A percentile compares a stretch with the other conserved stretches of the same genome.
Evolutionary conservation across 2,113 vertebrate genomes (phyloP).

Genomic region (Alectura lathami): DNA sequence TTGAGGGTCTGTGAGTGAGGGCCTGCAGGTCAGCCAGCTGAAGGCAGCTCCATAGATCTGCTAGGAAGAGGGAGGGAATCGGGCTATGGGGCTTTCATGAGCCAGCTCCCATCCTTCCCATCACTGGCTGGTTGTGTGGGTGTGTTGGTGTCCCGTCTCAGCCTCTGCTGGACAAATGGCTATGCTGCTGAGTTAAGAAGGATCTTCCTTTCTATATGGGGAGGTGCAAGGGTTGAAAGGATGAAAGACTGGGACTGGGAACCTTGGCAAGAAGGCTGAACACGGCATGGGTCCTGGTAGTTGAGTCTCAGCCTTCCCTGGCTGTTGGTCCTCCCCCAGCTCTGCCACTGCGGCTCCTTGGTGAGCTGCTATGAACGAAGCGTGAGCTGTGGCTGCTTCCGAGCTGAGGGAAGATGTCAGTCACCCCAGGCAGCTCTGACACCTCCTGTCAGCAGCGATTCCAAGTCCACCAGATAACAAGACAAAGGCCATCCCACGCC

Average conservation of each 20-base stretch:
- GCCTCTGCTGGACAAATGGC: neutral
- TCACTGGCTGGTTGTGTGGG: neutral
- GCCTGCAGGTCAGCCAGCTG: neutral
- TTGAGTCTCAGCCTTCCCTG: neutral
- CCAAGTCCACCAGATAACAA: neutral
- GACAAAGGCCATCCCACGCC: rapidly evolving
- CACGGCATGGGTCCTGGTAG: neutral
- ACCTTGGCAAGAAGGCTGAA: neutral
- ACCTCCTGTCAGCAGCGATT: neutral
- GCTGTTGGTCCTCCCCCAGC: neutral
- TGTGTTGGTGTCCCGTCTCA: neutral
- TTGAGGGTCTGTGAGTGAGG: neutral
- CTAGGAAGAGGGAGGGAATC: neutral
- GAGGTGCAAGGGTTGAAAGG: neutral
- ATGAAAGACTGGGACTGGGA: neutral
- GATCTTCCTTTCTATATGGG: neutral
- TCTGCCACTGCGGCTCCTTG: neutral
- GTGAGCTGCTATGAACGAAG: neutral
- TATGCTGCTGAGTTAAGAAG: neutral
- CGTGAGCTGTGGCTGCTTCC: neutral
- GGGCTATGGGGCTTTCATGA: neutral
- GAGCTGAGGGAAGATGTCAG: neutral
- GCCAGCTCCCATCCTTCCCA: neutral
- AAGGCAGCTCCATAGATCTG: neutral
- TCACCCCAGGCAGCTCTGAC: neutral